These are phyloP conservation scores for Tenthredo livida DNA, from an alignment of 2,888 invertebrate species.

Conservation along the genomic window DNA sequence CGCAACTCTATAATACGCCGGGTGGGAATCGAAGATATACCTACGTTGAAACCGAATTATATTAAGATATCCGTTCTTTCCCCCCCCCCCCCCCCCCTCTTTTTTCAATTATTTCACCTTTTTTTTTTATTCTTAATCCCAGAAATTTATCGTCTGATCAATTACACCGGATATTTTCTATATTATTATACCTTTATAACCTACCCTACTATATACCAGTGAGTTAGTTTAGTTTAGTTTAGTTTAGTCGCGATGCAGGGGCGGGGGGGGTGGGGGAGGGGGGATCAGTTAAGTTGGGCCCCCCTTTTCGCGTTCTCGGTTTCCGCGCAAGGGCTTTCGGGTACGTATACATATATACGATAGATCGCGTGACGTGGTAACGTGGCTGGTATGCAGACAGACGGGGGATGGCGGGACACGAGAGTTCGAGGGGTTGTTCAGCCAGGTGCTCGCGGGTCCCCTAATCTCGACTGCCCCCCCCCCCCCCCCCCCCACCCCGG, in stretches of 20 bases:
- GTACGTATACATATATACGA: constrained; percentile 26
- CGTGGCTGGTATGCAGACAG: constrained; percentile 51
- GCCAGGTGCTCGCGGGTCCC: constrained; percentile 48
- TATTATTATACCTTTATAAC: constrained; percentile 51
- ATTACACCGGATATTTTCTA: constrained; percentile 32
- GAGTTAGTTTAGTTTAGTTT: constrained; percentile 2
- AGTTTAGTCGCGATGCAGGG: background rate
- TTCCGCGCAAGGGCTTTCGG: background rate
- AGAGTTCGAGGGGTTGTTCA: constrained; percentile 50
- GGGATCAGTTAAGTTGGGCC: constrained; percentile 11
- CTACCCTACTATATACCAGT: constrained; percentile 5
- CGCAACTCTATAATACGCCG: background rate
- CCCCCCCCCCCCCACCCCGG: background rate
- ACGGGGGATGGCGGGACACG: constrained; percentile 48
- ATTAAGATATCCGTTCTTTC: background rate
- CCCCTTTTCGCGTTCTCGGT: constrained; percentile 28
- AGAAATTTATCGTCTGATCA: constrained; percentile 23
- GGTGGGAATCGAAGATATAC: background rate
- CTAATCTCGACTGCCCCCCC: constrained; percentile 24
- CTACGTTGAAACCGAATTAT: too few species aligned
- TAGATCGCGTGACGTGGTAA: constrained; percentile 46
- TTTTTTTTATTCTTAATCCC: background rate
- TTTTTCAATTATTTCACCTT: background rate
- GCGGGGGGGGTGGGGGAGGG: constrained; percentile 9
- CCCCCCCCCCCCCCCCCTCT: background rate